Conservation (phyloP, 2,113 vertebrate genomes). For the Actenoides lindsayi region DNA sequence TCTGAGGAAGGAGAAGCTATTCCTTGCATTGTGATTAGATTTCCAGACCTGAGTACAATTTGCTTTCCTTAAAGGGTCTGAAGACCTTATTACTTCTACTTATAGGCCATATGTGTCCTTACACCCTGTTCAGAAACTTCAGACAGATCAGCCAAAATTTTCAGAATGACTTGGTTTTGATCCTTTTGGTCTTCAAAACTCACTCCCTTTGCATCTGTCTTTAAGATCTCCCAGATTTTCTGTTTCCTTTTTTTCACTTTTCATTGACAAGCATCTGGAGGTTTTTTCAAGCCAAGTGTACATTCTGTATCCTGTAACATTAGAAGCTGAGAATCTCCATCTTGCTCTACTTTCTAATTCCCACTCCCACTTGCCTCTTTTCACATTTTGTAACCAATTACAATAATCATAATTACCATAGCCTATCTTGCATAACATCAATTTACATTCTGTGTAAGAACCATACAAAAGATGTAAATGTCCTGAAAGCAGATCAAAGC, state of each 20-base stretch:
- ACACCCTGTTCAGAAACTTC: not conserved
- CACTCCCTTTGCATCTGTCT: not conserved
- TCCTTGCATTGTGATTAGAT: not conserved
- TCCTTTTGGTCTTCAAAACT: not conserved
- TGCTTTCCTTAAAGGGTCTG: not conserved
- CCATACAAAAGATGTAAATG: conserved; percentile 29
- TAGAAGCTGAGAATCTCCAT: not conserved
- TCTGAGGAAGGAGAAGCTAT: not conserved
- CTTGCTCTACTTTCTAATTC: conserved; percentile 43
- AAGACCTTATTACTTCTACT: not conserved
- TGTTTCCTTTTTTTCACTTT: not conserved
- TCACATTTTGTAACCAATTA: conserved; percentile 9
- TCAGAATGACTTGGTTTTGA: not conserved
- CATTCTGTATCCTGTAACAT: not conserved
- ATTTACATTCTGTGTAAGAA: conserved; percentile 38
- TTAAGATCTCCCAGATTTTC: not conserved
- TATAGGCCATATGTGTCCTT: not conserved
- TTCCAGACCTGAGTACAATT: not conserved
- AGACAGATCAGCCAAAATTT: not conserved
- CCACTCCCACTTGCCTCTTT: not conserved
- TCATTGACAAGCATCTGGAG: conserved; percentile 4
- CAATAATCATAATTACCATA: conserved; percentile 23
- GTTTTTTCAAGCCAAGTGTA: not conserved
- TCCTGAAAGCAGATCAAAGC: conserved; percentile 54
- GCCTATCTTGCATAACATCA: not conserved